A percentile compares a stretch with the other conserved stretches of the same genome.
These are phyloP conservation scores for Doryteuthis pealeii DNA, from an alignment of 1,140 invertebrate genomes.

Conservation along the genomic window DNA sequence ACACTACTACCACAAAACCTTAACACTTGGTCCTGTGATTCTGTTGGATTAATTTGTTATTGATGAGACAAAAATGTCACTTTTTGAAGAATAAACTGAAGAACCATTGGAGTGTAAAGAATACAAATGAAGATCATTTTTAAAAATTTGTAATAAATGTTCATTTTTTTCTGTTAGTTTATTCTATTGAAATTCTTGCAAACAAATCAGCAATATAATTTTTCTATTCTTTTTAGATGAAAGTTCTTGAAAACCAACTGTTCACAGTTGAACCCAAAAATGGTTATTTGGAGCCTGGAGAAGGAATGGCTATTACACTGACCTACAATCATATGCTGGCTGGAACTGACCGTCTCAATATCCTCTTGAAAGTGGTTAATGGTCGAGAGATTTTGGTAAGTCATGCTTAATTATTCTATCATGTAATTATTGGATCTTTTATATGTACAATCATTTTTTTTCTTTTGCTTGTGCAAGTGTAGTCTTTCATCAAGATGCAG, in stretches of 20 bases:
- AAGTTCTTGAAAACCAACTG: constrained; percentile 60
- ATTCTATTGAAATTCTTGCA: neutral
- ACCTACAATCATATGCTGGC: constrained; percentile 56
- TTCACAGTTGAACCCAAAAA: constrained; percentile 55
- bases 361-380: constrained; percentile 55
- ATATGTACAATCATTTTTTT: neutral
- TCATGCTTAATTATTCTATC: neutral
- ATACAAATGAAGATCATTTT: no score
- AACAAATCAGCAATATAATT: neutral
- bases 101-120: no score
- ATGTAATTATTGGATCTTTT: neutral
- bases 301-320: constrained; percentile 50
- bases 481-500: no score
- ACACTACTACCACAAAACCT: no score
- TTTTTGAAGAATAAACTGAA: no score
- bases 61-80: no score
- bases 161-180: neutral
- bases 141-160: no score
- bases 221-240: constrained; percentile 51
- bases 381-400: constrained; percentile 59
- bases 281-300: constrained; percentile 54
- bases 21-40: no score
- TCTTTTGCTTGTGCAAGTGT: no score
- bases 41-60: no score
- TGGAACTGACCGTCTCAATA: constrained; percentile 57